phyloP scores from a whole-genome alignment of 1,140 invertebrate genomes.

The Amphibalanus amphitrite region DNA sequence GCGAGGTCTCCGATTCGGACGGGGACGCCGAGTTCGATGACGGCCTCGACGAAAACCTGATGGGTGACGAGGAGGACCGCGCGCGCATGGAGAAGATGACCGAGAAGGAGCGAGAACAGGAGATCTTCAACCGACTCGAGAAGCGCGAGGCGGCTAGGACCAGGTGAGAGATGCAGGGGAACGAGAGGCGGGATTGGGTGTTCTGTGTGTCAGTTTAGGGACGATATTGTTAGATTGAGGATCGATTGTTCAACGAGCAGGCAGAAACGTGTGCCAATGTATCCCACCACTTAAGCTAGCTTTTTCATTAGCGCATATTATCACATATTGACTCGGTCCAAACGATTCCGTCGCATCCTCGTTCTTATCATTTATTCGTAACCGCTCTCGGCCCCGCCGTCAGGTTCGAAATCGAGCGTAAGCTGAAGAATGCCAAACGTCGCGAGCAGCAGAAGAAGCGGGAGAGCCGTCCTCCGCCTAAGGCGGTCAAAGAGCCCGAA shows the following conservation, averaged over 20 bases:
- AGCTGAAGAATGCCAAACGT: constrained; percentile 68
- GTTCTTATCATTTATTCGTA: no score
- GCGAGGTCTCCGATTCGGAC: constrained; percentile 45
- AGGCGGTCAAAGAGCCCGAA: constrained; percentile 34
- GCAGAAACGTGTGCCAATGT: no score
- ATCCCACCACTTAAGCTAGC: no score
- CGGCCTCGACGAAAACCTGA: constrained; percentile 88
- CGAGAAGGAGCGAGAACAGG: constrained; percentile 91
- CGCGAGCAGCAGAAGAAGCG: constrained; percentile 50
- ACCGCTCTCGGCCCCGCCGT: no score
- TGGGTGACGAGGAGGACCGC: constrained; percentile 91
- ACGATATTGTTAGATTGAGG: no score
- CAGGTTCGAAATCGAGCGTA: constrained; percentile 93
- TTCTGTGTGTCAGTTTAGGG: no score
- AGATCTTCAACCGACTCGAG: constrained; percentile 90
- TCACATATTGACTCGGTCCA: no score
- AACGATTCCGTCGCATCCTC: no score
- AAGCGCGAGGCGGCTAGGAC: constrained; percentile 81
- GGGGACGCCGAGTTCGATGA: constrained; percentile 48
- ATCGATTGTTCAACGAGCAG: no score
- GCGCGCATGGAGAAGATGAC: constrained; percentile 75
- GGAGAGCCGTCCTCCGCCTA: constrained; percentile 15
- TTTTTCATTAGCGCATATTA: no score
- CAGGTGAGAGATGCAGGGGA: constrained; percentile 23
- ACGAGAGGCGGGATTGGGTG: no score